These are phyloP conservation scores for Anoplopoma fimbria DNA, from an alignment of 2,113 vertebrate genomes.

Conservation along the genomic window DNA sequence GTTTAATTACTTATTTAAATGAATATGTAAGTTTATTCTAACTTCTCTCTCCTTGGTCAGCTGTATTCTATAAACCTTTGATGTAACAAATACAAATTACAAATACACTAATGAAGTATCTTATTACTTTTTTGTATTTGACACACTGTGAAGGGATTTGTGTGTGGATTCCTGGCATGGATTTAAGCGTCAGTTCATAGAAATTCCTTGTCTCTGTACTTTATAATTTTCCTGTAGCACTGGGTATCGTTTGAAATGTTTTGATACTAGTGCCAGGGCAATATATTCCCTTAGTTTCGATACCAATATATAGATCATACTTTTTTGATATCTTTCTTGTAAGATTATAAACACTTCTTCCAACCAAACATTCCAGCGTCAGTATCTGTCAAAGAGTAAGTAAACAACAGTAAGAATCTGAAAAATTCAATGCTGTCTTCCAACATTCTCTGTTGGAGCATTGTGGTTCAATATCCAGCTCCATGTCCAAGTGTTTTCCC, in stretches of 20 bases:
- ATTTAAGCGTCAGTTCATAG: background rate
- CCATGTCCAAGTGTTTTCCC: constrained; percentile 10
- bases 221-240: background rate
- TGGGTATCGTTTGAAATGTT: background rate
- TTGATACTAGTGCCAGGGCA: background rate
- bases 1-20: constrained; percentile 25
- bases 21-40: background rate
- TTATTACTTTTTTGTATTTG: background rate
- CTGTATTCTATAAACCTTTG: background rate
- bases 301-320: background rate
- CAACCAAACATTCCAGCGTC: background rate
- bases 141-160: background rate
- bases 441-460: background rate
- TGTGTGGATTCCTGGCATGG: background rate
- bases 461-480: background rate
- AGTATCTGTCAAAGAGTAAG: background rate
- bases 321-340: background rate
- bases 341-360: background rate
- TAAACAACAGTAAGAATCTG: background rate
- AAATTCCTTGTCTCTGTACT: background rate
- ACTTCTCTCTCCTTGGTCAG: constrained; percentile 1
- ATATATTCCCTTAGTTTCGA: background rate
- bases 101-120: background rate
- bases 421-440: background rate
- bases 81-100: background rate